Evolutionary conservation across 1,140 invertebrate genomes (phyloP), one percentile per base, ranked within the genome.

Genomic region (Contarinia nasturtii): DNA sequence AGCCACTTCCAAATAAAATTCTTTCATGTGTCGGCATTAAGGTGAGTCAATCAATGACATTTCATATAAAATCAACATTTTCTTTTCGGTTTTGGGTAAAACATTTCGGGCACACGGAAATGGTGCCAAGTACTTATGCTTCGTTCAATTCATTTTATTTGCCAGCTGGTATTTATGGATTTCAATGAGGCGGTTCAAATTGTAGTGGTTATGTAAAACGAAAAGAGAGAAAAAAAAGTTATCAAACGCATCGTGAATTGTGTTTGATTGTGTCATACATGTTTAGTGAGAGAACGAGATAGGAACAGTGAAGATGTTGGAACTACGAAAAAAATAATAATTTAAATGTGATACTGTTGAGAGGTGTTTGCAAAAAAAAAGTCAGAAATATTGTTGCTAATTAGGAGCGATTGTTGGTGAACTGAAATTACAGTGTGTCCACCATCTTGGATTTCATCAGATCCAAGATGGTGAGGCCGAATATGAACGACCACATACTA

Each of bases 1-100:
- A 64, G 52, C 59, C 61, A 42, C 47, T 64, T 48, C 52, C 57
- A 27, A 58, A 53, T 42, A 64, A 64, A 57, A 64, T 64, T 51
- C 53, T 57, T 45, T 58, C 59, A 47, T 64, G 61, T 52, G 61
- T 64, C 52, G 55, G 56, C 52, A 60, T 64, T 48, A 63, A 63
- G 60, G 61, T 64, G 49, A 62, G 61, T 56, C 37, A 38, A n/a
- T 38, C 14, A n/a, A 7, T 38, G 2, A 38, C 7, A 34, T 8
- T 34, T 14, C 33, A 34, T 34, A 34, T 34, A 8, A 14, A 34
- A 34, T 14, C 7, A 14, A 12, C 12, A n/a, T 38, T 14, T 17
- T 38, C 4, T 38, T n/a, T 17, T 38, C 12, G 36, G 17, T 38
- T n/a, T 38, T 12, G 12, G 12, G 12, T 38, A 12, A 14, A 34